Evolutionary conservation across 2,113 vertebrate species (phyloP).

Genomic region (Ceyx cyanopectus): DNA sequence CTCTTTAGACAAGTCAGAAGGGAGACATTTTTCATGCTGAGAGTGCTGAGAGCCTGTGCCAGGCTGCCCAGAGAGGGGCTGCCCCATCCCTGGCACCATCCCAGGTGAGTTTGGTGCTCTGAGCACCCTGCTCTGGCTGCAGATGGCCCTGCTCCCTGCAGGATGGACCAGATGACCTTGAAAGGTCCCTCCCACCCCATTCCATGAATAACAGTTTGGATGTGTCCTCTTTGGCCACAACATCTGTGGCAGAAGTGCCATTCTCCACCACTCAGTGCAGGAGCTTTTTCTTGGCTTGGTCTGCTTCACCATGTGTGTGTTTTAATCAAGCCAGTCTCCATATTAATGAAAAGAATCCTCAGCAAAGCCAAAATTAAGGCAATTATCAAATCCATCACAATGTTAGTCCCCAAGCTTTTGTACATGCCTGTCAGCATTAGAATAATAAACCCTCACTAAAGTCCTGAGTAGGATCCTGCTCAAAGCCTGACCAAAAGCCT

Average conservation of each 20-base stretch:
- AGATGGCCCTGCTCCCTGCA: neutral
- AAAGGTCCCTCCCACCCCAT: neutral
- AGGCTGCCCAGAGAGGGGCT: neutral
- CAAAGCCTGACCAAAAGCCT: neutral
- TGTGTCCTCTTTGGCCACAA: neutral
- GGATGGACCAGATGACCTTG: neutral
- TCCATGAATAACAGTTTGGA: neutral
- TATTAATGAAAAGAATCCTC: neutral
- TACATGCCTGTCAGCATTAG: neutral
- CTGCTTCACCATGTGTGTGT: neutral
- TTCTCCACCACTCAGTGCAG: neutral
- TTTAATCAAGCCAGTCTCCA: slow-evolving; percentile 1
- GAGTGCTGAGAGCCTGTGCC: neutral
- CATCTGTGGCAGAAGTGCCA: neutral
- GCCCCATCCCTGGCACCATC: neutral
- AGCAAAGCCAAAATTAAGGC: neutral
- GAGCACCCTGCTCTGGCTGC: neutral
- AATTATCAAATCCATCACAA: neutral
- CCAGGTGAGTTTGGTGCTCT: neutral
- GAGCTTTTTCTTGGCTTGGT: neutral
- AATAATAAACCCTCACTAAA: neutral
- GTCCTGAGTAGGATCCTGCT: neutral
- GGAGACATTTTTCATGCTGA: neutral
- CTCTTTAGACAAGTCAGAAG: neutral
- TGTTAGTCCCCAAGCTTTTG: neutral